These are phyloP conservation scores for Heterocephalus glaber DNA, from an alignment of 2,113 vertebrate species.

Conservation along the genomic window DNA sequence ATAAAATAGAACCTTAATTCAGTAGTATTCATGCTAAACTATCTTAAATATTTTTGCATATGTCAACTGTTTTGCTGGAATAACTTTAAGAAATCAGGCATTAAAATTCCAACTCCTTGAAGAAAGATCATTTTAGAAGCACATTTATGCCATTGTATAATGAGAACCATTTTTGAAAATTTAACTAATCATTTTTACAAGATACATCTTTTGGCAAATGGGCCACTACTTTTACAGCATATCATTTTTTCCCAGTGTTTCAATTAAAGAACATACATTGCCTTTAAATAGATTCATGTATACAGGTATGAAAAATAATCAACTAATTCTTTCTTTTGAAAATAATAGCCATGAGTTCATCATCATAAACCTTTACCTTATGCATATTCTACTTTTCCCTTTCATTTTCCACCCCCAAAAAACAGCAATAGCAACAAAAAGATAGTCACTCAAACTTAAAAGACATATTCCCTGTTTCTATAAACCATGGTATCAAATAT, in stretches of 20 bases:
- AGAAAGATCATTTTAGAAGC: conserved; percentile 45
- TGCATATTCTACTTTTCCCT: background rate
- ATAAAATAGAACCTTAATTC: conserved; percentile 26
- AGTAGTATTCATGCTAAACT: conserved; percentile 20
- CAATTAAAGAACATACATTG: conserved; percentile 1
- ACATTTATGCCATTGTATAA: conserved; percentile 39
- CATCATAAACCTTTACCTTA: background rate
- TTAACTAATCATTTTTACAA: conserved; percentile 57
- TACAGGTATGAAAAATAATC: background rate
- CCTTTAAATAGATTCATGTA: conserved; percentile 25
- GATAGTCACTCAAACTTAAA: background rate
- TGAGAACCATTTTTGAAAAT: conserved; percentile 59
- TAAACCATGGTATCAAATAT: background rate
- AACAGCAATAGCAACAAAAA: background rate
- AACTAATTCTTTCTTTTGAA: background rate
- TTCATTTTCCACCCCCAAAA: background rate
- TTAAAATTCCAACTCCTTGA: conserved; percentile 39
- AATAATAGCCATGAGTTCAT: background rate
- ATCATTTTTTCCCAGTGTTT: conserved; percentile 6
- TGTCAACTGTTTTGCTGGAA: conserved; percentile 41
- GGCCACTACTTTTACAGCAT: conserved; percentile 46
- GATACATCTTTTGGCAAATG: background rate
- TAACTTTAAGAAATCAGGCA: conserved; percentile 61
- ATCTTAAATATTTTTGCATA: conserved; percentile 49
- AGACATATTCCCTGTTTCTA: background rate